Base-by-base conservation (phyloP, 2,113 vertebrate species). In the Prionailurus bengalensis region DNA sequence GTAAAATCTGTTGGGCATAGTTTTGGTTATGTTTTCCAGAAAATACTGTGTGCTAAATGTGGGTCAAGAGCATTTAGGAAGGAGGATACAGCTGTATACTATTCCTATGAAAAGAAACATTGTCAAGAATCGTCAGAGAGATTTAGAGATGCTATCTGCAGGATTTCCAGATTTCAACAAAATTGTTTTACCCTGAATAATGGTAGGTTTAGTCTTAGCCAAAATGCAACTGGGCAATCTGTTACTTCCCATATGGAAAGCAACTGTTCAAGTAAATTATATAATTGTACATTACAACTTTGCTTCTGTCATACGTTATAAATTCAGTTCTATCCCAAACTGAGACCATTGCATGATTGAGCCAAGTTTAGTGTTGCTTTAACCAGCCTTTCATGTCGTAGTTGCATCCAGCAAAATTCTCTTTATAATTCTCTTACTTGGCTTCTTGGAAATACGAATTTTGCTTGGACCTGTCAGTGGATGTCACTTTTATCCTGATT, bases 211-310 rank as follows among this genome's bases (percentile, higher is more conserved):
- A 93, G 31, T 48, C 81, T 97, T 98, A 97, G 97, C 98, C 98
- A 98, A 97, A 98, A 97, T 95, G 91, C 94, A 98, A 91, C 97
- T 97, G 97, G 98, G 97, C 97, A 98, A 96, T 98, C 96, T 98
- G 95, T 98, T 98, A 97, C 89, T 98, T 98, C 97, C 97, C 98
- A 98, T 98, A 98, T 97, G 98, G 98, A 98, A 98, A 98, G 94
- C 97, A 99, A 98, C 96, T 98, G 97, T 97, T 98, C 36, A 97
- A 98, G 95, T 96, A 97, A 98, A 96, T 98, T 98, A 98, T 96
- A 98, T 97, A 98, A 98, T 98, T 98, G 92, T 97, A 80, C 33
- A 92, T 95, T 98, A 95, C 92, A 98, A 74, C 91, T 87, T 97
- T 91, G 97, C 95, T 98, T 98, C 97, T 98, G 93, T 98, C 95